A percentile compares a stretch with the other conserved stretches of the same genome.
phyloP scores from a whole-genome alignment of 2,888 invertebrate genomes.

The Tetranychus piercei region DNA sequence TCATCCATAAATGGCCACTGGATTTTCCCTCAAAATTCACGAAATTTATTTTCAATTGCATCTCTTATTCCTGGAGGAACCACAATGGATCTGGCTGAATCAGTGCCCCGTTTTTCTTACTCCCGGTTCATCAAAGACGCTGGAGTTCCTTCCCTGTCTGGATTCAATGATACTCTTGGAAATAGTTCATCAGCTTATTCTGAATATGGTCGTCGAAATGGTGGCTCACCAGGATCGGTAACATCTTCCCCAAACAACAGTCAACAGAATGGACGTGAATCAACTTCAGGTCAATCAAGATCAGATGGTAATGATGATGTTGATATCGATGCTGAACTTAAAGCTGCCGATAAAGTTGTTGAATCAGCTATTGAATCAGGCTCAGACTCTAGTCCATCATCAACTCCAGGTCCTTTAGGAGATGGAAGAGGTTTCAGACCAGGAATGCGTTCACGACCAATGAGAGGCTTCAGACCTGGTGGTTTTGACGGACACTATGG shows the following conservation, averaged over 20 bases:
- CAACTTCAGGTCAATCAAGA: not conserved
- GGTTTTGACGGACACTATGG: not conserved
- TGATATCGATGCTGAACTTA: not conserved
- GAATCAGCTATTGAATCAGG: not conserved
- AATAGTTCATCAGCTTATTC: not conserved
- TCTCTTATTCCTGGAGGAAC: not conserved
- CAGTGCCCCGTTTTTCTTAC: not conserved
- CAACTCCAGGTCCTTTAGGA: not conserved
- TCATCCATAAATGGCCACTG: not conserved
- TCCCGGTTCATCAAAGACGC: not conserved
- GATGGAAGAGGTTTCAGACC: not conserved
- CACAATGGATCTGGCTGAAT: not conserved
- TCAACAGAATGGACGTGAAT: not conserved
- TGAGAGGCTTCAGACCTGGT: not conserved
- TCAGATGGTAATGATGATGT: conserved; percentile 7
- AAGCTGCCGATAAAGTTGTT: not conserved
- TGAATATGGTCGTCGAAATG: conserved; percentile 1
- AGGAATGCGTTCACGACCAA: not conserved
- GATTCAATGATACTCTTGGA: not conserved
- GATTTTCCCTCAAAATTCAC: not conserved
- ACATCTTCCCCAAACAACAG: not conserved
- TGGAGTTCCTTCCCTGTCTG: not conserved
- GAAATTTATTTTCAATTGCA: not conserved
- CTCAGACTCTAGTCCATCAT: not conserved
- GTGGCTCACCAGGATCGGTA: not conserved